phyloP scores from a whole-genome alignment of 1,140 invertebrate genomes.

The Lineus longissimus region DNA sequence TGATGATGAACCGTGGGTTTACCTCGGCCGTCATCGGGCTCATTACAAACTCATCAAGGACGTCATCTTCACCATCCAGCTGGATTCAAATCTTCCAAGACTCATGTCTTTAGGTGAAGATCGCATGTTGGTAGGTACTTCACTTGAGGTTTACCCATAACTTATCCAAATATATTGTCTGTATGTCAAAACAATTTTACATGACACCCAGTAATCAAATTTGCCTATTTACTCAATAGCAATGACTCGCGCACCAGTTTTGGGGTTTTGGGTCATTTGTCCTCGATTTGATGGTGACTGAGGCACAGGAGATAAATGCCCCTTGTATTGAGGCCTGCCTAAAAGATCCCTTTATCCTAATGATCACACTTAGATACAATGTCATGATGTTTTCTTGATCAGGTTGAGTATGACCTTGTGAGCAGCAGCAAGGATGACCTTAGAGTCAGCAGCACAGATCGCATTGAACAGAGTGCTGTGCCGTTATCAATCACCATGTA shows the following conservation, averaged over 20 bases:
- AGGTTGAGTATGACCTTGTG: conserved; percentile 68
- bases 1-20: conserved; percentile 26
- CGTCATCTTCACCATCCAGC: conserved; percentile 48
- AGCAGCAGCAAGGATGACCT: conserved; percentile 53
- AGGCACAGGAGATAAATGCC: too few species aligned
- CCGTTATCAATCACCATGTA: conserved; percentile 59
- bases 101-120: conserved; percentile 49
- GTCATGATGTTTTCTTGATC: conserved; percentile 34
- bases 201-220: too few species aligned
- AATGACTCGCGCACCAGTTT: too few species aligned
- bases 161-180: too few species aligned
- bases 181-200: too few species aligned
- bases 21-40: conserved; percentile 48
- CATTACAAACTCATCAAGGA: conserved; percentile 53
- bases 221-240: too few species aligned
- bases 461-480: conserved; percentile 63
- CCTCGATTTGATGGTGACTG: too few species aligned
- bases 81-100: conserved; percentile 42
- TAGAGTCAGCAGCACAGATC: conserved; percentile 48
- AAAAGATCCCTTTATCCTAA: too few species aligned
- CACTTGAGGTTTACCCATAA: not conserved
- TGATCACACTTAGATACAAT: too few species aligned
- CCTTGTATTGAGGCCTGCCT: too few species aligned
- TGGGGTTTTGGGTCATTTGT: too few species aligned
- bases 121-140: conserved; percentile 43